phyloP scores from a whole-genome alignment of 2,113 vertebrate species.

The Tenebrosternarchus preto region DNA sequence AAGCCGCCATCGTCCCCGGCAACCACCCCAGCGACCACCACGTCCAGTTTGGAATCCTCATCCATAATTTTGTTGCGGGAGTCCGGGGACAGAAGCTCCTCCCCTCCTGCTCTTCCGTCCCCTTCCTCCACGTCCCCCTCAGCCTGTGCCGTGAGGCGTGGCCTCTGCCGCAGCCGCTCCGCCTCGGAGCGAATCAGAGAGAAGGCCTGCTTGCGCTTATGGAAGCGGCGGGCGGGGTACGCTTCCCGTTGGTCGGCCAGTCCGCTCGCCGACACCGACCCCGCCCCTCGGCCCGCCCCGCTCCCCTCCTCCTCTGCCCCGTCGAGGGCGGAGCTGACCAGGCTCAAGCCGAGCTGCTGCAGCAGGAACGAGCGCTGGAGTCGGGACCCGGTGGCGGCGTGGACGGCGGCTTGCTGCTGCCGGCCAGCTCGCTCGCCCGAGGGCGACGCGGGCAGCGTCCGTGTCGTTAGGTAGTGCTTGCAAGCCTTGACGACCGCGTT shows the following conservation, averaged over 20 bases:
- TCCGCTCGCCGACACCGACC: slow-evolving; percentile 44
- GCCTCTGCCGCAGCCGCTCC: slow-evolving; percentile 83
- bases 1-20: slow-evolving; percentile 68
- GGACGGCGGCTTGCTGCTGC: slow-evolving; percentile 54
- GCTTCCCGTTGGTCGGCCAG: slow-evolving; percentile 80
- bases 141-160: slow-evolving; percentile 75
- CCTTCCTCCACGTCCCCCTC: slow-evolving; percentile 74
- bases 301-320: slow-evolving; percentile 51
- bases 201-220: slow-evolving; percentile 87
- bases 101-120: slow-evolving; percentile 57
- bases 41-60: slow-evolving; percentile 80
- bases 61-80: slow-evolving; percentile 86
- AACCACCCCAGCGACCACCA: slow-evolving; percentile 51
- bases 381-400: slow-evolving; percentile 78
- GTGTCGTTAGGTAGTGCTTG: slow-evolving; percentile 95
- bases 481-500: slow-evolving; percentile 97
- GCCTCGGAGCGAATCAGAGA: slow-evolving; percentile 73
- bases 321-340: slow-evolving; percentile 88
- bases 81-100: slow-evolving; percentile 84
- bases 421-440: slow-evolving; percentile 66
- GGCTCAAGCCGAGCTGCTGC: slow-evolving; percentile 92
- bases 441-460: slow-evolving; percentile 90
- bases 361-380: slow-evolving; percentile 94
- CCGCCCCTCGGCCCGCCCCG: slow-evolving; percentile 41
- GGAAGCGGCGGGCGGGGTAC: slow-evolving; percentile 87